A percentile compares a stretch with the other conserved stretches of the same genome.
Conservation (phyloP, 1,140 invertebrate genomes). For the Himalopsyche phryganea region DNA sequence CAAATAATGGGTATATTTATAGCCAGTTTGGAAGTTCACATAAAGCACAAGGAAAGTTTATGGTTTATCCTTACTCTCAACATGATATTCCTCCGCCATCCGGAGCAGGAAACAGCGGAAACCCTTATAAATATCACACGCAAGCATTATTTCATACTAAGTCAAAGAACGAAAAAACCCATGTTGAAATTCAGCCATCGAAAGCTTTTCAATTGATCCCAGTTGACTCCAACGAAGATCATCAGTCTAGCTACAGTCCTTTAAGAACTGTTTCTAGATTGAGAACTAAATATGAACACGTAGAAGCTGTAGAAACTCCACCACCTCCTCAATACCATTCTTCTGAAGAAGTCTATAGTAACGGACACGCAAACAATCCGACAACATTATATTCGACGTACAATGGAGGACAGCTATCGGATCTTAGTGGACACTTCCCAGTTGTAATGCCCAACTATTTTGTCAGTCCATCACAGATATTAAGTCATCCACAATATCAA, state of each 20-base stretch:
- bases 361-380: constrained; percentile 26
- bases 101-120: not conserved
- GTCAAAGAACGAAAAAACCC: constrained; percentile 27
- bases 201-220: constrained; percentile 49
- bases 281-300: constrained; percentile 37
- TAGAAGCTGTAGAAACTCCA: constrained; percentile 37
- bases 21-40: constrained; percentile 47
- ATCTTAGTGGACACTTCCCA: constrained; percentile 48
- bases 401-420: constrained; percentile 46
- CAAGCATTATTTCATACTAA: constrained; percentile 16
- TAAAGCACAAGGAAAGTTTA: constrained; percentile 52
- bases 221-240: constrained; percentile 39
- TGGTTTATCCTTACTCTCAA: constrained; percentile 60
- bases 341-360: constrained; percentile 22
- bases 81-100: constrained; percentile 49
- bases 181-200: constrained; percentile 49
- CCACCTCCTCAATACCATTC: constrained; percentile 33
- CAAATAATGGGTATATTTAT: constrained; percentile 51
- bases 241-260: constrained; percentile 36
- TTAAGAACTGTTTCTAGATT: constrained; percentile 37
- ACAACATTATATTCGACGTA: constrained; percentile 50
- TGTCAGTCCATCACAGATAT: constrained; percentile 44
- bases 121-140: constrained; percentile 6
- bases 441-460: constrained; percentile 49
- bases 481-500: constrained; percentile 47